Conservation (phyloP, 2,888 invertebrate genomes). For the Cosmia pyralina region DNA sequence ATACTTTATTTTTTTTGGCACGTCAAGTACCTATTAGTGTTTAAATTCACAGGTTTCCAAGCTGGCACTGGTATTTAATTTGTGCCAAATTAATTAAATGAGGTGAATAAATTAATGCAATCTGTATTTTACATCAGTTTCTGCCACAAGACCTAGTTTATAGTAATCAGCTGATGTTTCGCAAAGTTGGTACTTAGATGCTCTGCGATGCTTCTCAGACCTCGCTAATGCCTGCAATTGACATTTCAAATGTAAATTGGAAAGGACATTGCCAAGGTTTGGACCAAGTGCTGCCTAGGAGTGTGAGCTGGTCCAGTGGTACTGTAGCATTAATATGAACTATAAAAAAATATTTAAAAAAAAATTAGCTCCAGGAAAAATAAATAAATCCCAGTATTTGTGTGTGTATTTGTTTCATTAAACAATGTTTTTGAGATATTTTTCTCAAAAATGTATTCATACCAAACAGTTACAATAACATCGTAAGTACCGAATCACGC, state of each 20-base stretch:
- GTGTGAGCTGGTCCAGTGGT: no score
- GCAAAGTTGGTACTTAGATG: conserved; percentile 35
- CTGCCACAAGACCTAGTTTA: conserved; percentile 26
- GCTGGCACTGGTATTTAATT: not conserved
- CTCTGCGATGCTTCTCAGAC: conserved; percentile 32
- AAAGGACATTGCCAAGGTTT: no score
- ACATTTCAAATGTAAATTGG: conserved; percentile 64
- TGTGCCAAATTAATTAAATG: conserved; percentile 5
- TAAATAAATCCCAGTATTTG: no score
- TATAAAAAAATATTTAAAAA: no score
- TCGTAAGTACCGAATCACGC: no score
- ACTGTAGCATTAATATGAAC: no score
- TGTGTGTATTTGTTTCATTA: no score
- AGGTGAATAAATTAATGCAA: not conserved
- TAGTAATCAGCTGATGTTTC: conserved; percentile 44
- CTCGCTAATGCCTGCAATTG: conserved; percentile 49
- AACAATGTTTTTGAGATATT: no score
- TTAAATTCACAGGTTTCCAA: conserved; percentile 3
- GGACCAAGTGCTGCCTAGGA: no score
- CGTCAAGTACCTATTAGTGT: not conserved
- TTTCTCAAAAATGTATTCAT: no score
- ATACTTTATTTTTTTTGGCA: not conserved
- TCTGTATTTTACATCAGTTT: conserved; percentile 17
- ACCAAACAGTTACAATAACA: no score
- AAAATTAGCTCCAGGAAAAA: no score